Percentiles rank a stretch among this genome's conserved stretches.
These are phyloP conservation scores for Parnassius glacialis DNA, from an alignment of 2,888 invertebrate genomes.

Conservation along the genomic window DNA sequence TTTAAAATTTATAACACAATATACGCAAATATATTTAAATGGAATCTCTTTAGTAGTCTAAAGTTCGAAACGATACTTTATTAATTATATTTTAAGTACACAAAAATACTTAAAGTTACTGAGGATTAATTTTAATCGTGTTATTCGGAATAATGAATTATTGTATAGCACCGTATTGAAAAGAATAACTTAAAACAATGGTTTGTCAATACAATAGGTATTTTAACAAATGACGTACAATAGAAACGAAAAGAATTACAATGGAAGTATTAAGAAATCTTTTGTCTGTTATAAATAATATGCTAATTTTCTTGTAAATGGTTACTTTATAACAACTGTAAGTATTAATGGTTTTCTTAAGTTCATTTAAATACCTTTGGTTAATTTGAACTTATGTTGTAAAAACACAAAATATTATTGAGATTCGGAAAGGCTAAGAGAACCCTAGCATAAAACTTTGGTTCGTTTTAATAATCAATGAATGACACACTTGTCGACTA, in stretches of 20 bases:
- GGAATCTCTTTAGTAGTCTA: not conserved
- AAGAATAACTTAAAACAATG: constrained; percentile 23
- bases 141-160: constrained; percentile 16
- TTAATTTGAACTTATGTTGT: too few species aligned
- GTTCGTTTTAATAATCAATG: not conserved
- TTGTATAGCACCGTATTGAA: constrained; percentile 10
- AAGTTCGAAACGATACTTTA: not conserved
- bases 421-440: too few species aligned
- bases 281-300: too few species aligned
- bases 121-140: constrained; percentile 30
- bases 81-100: constrained; percentile 1
- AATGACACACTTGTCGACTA: constrained; percentile 30
- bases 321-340: too few species aligned
- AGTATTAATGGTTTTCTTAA: too few species aligned
- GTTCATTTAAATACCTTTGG: too few species aligned
- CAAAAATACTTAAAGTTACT: constrained; percentile 26
- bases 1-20: constrained; percentile 29
- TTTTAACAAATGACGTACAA: constrained; percentile 17
- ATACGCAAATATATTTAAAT: constrained; percentile 15
- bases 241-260: constrained; percentile 11
- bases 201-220: constrained; percentile 22
- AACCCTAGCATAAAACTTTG: too few species aligned
- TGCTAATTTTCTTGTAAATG: too few species aligned
- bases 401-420: too few species aligned
- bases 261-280: too few species aligned